Conservation (phyloP, 2,888 invertebrate genomes). For the Idaea biselata region DNA sequence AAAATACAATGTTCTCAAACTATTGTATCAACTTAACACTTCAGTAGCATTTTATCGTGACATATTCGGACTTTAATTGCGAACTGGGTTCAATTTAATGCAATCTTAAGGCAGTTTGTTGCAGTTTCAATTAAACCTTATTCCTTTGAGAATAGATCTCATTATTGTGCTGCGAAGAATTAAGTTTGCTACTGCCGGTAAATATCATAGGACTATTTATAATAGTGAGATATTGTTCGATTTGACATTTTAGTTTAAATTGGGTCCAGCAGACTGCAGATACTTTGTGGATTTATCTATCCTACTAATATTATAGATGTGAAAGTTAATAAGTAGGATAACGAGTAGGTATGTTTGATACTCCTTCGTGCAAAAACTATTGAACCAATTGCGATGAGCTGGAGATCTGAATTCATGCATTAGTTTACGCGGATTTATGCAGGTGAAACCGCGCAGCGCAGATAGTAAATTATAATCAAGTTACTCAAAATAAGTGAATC, state of each 20-base stretch:
- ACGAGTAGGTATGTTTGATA: no score
- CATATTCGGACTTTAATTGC: slow-evolving; percentile 41
- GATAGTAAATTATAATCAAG: no score
- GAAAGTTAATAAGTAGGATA: no score
- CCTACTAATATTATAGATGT: no score
- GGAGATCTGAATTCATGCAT: no score
- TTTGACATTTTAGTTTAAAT: not conserved
- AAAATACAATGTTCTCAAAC: slow-evolving; percentile 22
- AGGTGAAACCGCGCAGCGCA: no score
- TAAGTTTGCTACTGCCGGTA: slow-evolving; percentile 23
- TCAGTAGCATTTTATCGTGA: slow-evolving; percentile 24
- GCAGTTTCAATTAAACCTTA: slow-evolving; percentile 7
- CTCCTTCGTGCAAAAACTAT: no score
- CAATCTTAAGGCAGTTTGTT: slow-evolving; percentile 2
- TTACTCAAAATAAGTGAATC: no score
- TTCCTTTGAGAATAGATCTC: not conserved
- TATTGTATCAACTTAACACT: slow-evolving; percentile 21
- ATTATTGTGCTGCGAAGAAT: not conserved
- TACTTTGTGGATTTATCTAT: not conserved
- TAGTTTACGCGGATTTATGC: no score
- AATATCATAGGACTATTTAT: slow-evolving; percentile 35
- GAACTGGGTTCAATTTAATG: slow-evolving; percentile 21
- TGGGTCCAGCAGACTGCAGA: not conserved
- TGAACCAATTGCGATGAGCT: no score
- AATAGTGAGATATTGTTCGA: slow-evolving; percentile 22